A percentile compares a stretch with the other conserved stretches of the same genome.
Evolutionary conservation across 2,888 invertebrate species (phyloP).

Genomic region (Osmoderma eremita): DNA sequence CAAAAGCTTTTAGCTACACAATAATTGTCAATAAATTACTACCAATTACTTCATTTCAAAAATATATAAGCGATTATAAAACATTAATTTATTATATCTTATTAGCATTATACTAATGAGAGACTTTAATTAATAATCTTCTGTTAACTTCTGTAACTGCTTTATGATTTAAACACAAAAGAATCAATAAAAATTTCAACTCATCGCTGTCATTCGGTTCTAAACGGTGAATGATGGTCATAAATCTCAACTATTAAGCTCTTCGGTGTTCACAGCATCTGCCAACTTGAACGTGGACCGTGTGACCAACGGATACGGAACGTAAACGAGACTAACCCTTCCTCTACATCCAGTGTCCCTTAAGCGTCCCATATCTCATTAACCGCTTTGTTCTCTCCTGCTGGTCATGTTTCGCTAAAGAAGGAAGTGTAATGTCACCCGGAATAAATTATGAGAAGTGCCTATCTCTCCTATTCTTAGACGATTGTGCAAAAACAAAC

Average conservation of each 20-base stretch:
- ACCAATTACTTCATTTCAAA: too few relatives aligned
- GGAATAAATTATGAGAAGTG: conserved; percentile 22
- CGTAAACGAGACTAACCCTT: conserved; percentile 25
- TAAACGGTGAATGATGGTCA: conserved; percentile 41
- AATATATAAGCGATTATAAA: too few relatives aligned
- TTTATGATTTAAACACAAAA: background rate
- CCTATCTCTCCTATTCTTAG: conserved; percentile 25
- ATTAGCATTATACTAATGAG: too few relatives aligned
- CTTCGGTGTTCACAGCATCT: conserved; percentile 47
- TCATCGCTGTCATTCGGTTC: conserved; percentile 11
- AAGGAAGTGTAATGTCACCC: conserved; percentile 44
- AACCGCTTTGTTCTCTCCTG: conserved; percentile 40
- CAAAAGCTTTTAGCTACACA: too few relatives aligned
- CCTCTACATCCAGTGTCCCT: conserved; percentile 37
- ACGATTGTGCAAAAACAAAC: conserved; percentile 25
- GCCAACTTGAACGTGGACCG: conserved; percentile 46
- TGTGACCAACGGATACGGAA: conserved; percentile 50
- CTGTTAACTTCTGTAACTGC: background rate
- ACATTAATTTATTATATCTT: too few relatives aligned
- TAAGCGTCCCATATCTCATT: conserved; percentile 35
- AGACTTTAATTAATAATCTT: too few relatives aligned
- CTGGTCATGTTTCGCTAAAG: conserved; percentile 41
- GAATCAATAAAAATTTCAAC: conserved; percentile 6
- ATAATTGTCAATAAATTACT: too few relatives aligned
- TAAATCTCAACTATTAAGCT: conserved; percentile 47